Percentiles rank a stretch among this genome's conserved stretches.
These are phyloP conservation scores for Percopsis omiscomaycus DNA, from an alignment of 2,797 vertebrate genomes.

Conservation along the genomic window DNA sequence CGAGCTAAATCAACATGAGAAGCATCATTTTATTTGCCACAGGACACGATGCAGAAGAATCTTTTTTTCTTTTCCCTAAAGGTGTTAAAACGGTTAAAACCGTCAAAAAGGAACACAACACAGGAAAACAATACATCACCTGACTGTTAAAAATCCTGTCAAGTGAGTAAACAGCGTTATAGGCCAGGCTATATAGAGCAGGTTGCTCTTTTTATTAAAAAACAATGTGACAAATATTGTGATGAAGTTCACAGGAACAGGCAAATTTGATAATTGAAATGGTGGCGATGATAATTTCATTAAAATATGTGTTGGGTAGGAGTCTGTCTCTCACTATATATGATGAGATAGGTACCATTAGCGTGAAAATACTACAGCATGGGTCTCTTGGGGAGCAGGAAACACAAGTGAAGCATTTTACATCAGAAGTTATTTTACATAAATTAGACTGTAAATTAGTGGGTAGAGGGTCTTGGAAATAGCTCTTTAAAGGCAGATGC, in stretches of 20 bases:
- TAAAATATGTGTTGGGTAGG: conserved; percentile 25
- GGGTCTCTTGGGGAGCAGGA: too few relatives aligned
- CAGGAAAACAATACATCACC: too few relatives aligned
- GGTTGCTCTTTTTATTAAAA: not conserved
- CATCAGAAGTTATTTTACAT: too few relatives aligned
- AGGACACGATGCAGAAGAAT: not conserved
- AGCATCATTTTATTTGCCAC: not conserved
- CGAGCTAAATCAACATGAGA: not conserved
- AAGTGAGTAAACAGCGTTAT: too few relatives aligned
- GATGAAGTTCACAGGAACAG: conserved; percentile 22
- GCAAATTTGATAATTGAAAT: conserved; percentile 37
- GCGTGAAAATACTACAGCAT: too few relatives aligned
- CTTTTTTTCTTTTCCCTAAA: not conserved
- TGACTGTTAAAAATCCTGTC: too few relatives aligned
- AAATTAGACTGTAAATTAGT: too few relatives aligned
- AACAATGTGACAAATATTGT: not conserved
- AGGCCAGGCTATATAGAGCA: not conserved
- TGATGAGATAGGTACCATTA: conserved; percentile 21
- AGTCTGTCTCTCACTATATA: conserved; percentile 27
- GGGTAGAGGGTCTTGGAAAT: too few relatives aligned
- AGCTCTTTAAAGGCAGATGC: too few relatives aligned
- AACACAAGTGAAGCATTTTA: too few relatives aligned
- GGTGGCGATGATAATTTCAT: conserved; percentile 40
- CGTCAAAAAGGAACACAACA: too few relatives aligned
- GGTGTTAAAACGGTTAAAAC: not conserved